Percentiles rank a stretch among this genome's conserved stretches.
Conservation (phyloP, 2,113 vertebrate species). For the Phocoena phocoena region DNA sequence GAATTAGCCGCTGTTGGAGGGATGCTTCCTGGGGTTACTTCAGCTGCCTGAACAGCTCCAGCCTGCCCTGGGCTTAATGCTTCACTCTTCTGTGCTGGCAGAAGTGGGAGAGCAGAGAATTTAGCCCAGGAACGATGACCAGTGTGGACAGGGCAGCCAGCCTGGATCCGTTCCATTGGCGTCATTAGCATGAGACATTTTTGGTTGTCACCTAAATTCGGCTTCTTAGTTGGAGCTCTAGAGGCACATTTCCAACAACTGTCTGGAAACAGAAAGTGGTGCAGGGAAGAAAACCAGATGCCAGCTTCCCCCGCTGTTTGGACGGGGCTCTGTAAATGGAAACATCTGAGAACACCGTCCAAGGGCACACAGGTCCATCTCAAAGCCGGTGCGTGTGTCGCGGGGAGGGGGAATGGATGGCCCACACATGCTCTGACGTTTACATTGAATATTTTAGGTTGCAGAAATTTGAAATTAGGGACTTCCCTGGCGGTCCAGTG, state of each 20-base stretch:
- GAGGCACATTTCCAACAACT: neutral
- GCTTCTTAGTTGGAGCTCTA: neutral
- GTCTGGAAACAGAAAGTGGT: neutral
- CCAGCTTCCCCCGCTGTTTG: neutral
- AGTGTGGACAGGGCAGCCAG: neutral
- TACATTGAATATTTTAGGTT: conserved; percentile 81
- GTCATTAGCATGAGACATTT: neutral
- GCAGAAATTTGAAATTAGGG: conserved; percentile 81
- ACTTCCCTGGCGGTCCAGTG: no score
- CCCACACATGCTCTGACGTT: conserved; percentile 67
- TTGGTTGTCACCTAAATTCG: neutral
- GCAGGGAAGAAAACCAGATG: neutral
- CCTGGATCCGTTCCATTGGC: accelerated
- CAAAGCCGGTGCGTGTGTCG: neutral
- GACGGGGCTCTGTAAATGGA: neutral
- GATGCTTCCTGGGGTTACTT: accelerated
- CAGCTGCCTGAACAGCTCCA: neutral
- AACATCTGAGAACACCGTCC: accelerated
- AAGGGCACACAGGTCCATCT: accelerated
- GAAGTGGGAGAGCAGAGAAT: neutral
- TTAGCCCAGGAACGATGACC: neutral
- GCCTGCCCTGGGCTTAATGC: neutral
- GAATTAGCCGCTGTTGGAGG: neutral
- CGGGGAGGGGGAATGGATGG: neutral
- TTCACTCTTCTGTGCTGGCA: neutral